A percentile compares a stretch with the other conserved stretches of the same genome.
Conservation (phyloP, 2,113 vertebrate species). For the Alosa alosa region DNA sequence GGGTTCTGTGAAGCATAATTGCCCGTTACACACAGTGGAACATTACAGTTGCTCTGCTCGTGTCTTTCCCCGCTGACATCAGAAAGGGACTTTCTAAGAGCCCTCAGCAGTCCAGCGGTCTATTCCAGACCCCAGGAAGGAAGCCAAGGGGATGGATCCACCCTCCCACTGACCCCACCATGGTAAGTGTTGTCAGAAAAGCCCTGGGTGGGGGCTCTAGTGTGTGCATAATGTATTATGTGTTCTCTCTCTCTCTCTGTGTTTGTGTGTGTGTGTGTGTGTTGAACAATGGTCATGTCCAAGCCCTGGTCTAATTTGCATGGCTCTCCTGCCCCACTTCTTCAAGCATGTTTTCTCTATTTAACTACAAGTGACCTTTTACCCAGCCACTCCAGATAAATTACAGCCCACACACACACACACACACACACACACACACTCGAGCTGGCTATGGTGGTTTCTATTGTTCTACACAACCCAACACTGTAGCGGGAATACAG, state of each 20-base stretch:
- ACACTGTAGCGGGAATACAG: constrained; percentile 1
- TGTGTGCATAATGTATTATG: neutral
- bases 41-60: neutral
- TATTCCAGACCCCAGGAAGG: constrained; percentile 20
- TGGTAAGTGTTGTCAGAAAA: neutral
- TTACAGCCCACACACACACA: neutral
- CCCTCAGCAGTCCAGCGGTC: neutral
- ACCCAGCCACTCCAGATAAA: constrained; percentile 29
- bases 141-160: neutral
- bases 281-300: neutral
- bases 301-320: neutral
- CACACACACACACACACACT: constrained; percentile 1
- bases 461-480: neutral
- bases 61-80: neutral
- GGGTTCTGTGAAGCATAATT: neutral
- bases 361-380: constrained; percentile 9
- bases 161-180: neutral
- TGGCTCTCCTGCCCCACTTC: neutral
- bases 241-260: neutral
- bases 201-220: neutral
- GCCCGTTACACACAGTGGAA: neutral
- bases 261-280: neutral
- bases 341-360: neutral
- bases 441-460: neutral
- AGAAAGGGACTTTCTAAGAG: constrained; percentile 6